Base-by-base conservation (phyloP, 2,113 vertebrate species). In the Lagopus leucura region DNA sequence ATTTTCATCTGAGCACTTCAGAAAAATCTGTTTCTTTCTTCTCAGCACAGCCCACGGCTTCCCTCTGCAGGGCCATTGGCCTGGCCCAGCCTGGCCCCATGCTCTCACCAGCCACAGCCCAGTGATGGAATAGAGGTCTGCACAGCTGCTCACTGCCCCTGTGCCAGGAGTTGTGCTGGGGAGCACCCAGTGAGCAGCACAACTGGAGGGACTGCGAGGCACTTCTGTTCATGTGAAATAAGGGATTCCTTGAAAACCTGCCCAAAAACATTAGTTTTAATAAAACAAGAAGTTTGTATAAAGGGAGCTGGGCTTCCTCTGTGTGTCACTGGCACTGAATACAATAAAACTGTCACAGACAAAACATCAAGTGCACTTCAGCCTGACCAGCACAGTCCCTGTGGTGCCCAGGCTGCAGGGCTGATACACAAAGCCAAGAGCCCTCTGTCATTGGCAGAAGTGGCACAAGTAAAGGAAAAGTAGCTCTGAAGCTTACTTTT, bases 251-350 rank as follows among this genome's bases (percentile, higher is more conserved):
- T 83, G 24, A 90, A 61, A 54, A 65, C 14, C 27, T 5, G 24
- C 83, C 40, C 57, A 71, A 84, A 94, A 92, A 89, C 15, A 79
- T 32, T 73, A 76, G 58, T 94, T 96, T 95, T 89, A 96, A 94
- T 96, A 95, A 93, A 96, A 36, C 11, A 52, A 38, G 9, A 58
- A 32, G 27, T 95, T 94, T 95, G 38, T 89, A 89, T 64, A 79
- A 92, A 89, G 81, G 81, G 42, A 93, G 71, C 50, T 70, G 71
- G 65, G 57, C 43, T 72, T 87, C n/a, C 63, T 91, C 30, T 87
- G 47, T 80, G 14, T 84, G 18, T 90, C 54, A 28, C 9, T 89
- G 61, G 21, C 71, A 36, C 42, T 86, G 82, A n/a, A 45, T 66
- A 60, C 38, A 50, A 24, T 36, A 36, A 43, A 30, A 32, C 9